phyloP scores from a whole-genome alignment of 2,888 invertebrate species.

The Orchestes rusci region DNA sequence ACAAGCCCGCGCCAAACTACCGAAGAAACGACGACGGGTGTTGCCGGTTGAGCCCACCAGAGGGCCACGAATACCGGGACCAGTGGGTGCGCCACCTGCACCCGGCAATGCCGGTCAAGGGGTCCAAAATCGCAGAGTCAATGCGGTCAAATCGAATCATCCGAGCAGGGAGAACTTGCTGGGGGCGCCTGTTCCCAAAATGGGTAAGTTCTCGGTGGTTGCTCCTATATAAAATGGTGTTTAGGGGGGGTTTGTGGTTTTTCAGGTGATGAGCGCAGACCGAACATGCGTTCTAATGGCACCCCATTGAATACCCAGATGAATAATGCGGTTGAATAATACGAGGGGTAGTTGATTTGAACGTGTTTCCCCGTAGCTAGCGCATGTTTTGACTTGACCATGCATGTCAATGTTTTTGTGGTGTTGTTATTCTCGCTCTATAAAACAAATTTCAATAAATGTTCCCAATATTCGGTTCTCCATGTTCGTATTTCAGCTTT shows the following conservation, averaged over 20 bases:
- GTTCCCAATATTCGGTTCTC: too few species aligned
- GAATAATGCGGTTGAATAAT: slow-evolving; percentile 35
- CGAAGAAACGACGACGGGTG: slow-evolving; percentile 95
- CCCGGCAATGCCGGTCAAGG: slow-evolving; percentile 47
- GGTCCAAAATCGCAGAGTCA: slow-evolving; percentile 68
- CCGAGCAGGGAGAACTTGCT: slow-evolving; percentile 60
- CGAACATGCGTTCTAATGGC: slow-evolving; percentile 54
- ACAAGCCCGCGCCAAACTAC: slow-evolving; percentile 94
- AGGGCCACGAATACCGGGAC: slow-evolving; percentile 54
- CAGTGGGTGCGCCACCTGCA: slow-evolving; percentile 34
- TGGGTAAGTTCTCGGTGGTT: slow-evolving; percentile 54
- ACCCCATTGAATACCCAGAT: slow-evolving; percentile 50
- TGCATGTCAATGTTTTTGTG: slow-evolving; percentile 1
- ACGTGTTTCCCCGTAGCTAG: too few species aligned
- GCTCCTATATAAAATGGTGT: not conserved
- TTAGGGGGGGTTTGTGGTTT: too few species aligned
- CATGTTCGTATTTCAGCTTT: too few species aligned
- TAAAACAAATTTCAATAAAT: not conserved
- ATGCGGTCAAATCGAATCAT: slow-evolving; percentile 82
- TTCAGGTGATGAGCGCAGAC: slow-evolving; percentile 52
- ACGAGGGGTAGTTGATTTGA: too few species aligned
- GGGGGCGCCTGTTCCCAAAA: slow-evolving; percentile 51
- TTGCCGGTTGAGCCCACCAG: slow-evolving; percentile 91
- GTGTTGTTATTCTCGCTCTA: not conserved
- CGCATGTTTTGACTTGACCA: too few species aligned